Percentiles rank a stretch among this genome's conserved stretches.
Evolutionary conservation across 2,888 invertebrate genomes (phyloP).

Genomic region (Oxyscelio sp.): DNA sequence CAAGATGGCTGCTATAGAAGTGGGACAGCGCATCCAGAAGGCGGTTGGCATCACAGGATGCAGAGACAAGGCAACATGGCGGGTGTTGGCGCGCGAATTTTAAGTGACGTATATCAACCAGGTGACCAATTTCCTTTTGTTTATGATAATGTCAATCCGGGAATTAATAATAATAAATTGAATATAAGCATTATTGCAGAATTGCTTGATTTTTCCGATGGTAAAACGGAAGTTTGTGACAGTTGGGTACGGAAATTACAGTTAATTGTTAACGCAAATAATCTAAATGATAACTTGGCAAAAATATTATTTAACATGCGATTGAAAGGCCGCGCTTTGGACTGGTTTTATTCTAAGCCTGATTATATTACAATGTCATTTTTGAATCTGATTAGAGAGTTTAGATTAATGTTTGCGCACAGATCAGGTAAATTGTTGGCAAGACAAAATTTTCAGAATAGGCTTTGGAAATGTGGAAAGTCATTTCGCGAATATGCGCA

Average conservation of each 20-base stretch:
- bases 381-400: neutral
- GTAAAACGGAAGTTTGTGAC: neutral
- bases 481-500: constrained; percentile 12
- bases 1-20: no score
- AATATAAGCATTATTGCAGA: no score
- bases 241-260: constrained; percentile 9
- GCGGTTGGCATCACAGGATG: no score
- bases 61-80: no score
- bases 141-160: no score
- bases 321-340: neutral
- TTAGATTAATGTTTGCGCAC: neutral
- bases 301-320: neutral
- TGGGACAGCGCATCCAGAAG: no score
- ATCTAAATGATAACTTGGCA: neutral
- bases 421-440: neutral
- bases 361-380: neutral
- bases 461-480: neutral
- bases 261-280: neutral
- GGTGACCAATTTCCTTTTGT: no score
- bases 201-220: neutral
- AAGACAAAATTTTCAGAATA: constrained; percentile 4
- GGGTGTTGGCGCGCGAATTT: neutral
- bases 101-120: no score
- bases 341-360: constrained; percentile 17
- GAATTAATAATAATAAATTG: no score